A percentile compares a stretch with the other conserved stretches of the same genome.
phyloP scores from a whole-genome alignment of 2,113 vertebrate genomes.

The Leucosticte australis region DNA sequence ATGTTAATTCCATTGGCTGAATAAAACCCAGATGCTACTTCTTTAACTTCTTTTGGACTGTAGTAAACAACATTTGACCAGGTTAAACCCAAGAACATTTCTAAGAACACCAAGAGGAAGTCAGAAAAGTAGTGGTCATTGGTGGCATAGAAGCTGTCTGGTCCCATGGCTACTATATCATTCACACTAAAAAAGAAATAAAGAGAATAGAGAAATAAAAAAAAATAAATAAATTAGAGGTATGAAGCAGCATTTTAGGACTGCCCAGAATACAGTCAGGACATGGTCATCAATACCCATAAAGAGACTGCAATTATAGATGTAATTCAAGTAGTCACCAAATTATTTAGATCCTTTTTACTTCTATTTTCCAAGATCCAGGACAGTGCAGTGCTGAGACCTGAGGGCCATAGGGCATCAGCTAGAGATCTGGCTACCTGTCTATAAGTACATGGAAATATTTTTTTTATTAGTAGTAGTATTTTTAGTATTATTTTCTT shows the following conservation, averaged over 20 bases:
- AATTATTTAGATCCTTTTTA: background rate
- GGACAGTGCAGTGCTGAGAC: background rate
- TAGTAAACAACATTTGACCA: constrained; percentile 89
- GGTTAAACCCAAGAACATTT: constrained; percentile 69
- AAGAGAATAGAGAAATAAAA: background rate
- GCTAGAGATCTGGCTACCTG: background rate
- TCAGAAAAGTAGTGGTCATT: constrained; percentile 86
- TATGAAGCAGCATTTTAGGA: background rate
- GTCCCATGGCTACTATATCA: constrained; percentile 85
- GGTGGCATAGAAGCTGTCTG: constrained; percentile 90
- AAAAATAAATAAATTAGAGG: background rate
- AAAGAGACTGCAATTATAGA: background rate
- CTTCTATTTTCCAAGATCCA: background rate
- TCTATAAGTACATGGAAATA: background rate
- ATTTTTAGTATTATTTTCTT: background rate
- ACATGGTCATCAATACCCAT: background rate
- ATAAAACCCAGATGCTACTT: constrained; percentile 82
- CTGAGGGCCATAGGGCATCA: background rate
- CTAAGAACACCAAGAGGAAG: constrained; percentile 60
- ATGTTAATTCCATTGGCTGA: constrained; percentile 87
- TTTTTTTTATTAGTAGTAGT: no score
- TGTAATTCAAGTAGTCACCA: background rate
- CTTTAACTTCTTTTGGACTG: constrained; percentile 84
- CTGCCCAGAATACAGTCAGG: background rate
- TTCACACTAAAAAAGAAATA: constrained; percentile 80